These are phyloP conservation scores for Dendropsophus ebraccatus DNA, from an alignment of 2,113 vertebrate genomes.

Conservation along the genomic window DNA sequence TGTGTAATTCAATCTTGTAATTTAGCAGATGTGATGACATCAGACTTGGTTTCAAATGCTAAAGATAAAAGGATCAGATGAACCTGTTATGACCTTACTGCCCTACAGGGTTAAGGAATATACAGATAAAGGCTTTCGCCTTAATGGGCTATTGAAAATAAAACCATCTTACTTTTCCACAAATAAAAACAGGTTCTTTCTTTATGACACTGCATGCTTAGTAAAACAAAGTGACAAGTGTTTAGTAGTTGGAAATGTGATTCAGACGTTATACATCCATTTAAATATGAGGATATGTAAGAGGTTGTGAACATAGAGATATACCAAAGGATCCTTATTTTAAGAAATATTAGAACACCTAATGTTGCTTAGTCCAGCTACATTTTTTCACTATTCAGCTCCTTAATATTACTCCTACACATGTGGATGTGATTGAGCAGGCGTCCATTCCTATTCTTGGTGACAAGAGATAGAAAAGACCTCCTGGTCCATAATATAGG, in stretches of 20 bases:
- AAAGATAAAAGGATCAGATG: constrained; percentile 53
- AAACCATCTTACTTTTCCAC: constrained; percentile 33
- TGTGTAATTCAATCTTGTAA: constrained; percentile 56
- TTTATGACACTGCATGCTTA: background rate
- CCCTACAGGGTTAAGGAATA: constrained; percentile 46
- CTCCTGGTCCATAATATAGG: too few species aligned
- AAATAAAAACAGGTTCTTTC: constrained; percentile 26
- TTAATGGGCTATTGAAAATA: constrained; percentile 52
- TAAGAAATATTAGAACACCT: too few species aligned
- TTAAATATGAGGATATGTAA: background rate
- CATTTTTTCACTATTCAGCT: too few species aligned
- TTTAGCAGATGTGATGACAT: constrained; percentile 60
- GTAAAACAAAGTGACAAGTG: constrained; percentile 12
- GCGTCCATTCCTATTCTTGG: too few species aligned
- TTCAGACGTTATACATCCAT: background rate
- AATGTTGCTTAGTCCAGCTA: too few species aligned
- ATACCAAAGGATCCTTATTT: background rate
- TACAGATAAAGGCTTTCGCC: constrained; percentile 49
- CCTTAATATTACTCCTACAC: too few species aligned
- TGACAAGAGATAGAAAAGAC: too few species aligned
- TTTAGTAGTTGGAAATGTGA: background rate
- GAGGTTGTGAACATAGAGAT: background rate
- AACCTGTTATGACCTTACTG: constrained; percentile 48
- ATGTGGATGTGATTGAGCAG: too few species aligned
- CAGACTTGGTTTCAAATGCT: constrained; percentile 53